Evolutionary conservation across 2,888 invertebrate species (phyloP).

Genomic region (Hemicrepidius hirtus): DNA sequence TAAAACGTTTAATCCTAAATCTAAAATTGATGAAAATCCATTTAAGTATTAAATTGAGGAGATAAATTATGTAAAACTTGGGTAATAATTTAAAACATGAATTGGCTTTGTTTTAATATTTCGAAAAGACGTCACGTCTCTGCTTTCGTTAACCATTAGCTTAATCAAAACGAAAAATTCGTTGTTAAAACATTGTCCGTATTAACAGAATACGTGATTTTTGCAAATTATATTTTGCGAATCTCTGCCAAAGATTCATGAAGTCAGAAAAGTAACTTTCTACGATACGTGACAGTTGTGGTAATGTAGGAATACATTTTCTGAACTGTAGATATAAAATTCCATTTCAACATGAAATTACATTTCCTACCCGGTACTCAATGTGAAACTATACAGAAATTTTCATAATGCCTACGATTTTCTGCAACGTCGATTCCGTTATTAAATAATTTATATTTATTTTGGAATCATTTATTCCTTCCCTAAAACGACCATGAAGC

Average conservation of each 20-base stretch:
- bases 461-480: too few species aligned
- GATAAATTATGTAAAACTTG: conserved; percentile 20
- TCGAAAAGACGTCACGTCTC: neutral
- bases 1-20: conserved; percentile 19
- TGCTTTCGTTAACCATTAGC: neutral
- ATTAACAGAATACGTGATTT: conserved; percentile 22
- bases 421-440: neutral
- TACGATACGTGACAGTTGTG: conserved; percentile 25
- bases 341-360: conserved; percentile 17
- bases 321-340: conserved; percentile 1
- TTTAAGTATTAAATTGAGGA: conserved; percentile 25
- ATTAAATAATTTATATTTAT: too few species aligned
- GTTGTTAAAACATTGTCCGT: neutral
- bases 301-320: conserved; percentile 6
- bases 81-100: conserved; percentile 4
- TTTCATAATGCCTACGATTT: conserved; percentile 2
- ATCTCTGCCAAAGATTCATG: conserved; percentile 20
- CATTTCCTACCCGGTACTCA: conserved; percentile 12
- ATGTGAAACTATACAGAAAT: conserved; percentile 17
- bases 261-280: conserved; percentile 17
- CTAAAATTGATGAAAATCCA: conserved; percentile 25
- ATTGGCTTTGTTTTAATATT: neutral
- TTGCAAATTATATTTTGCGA: conserved; percentile 27
- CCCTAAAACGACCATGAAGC: too few species aligned
- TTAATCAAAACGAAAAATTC: conserved; percentile 1